phyloP scores from a whole-genome alignment of 2,797 vertebrate species.

The Pampus argenteus region DNA sequence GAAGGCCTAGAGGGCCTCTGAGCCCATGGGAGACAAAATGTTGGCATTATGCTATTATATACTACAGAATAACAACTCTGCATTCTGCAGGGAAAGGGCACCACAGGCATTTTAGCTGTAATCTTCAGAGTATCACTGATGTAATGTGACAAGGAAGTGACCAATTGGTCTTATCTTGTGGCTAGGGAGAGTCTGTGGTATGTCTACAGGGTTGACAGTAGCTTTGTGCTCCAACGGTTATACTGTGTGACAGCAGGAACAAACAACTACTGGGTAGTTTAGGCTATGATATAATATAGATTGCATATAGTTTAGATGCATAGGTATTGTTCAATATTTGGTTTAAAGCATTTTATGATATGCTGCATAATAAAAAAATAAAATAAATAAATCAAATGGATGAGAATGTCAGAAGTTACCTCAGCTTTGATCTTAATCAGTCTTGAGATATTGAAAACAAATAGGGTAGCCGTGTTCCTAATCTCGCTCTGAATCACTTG shows the following conservation, averaged over 20 bases:
- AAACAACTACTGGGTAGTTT: constrained; percentile 53
- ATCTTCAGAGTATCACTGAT: constrained; percentile 73
- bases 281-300: constrained; percentile 21
- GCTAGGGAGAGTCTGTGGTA: constrained; percentile 71
- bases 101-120: constrained; percentile 74
- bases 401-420: neutral
- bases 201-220: constrained; percentile 67
- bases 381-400: constrained; percentile 11
- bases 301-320: constrained; percentile 14
- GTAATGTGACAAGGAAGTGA: constrained; percentile 83
- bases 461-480: neutral
- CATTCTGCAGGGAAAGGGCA: constrained; percentile 63
- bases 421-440: constrained; percentile 9
- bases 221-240: constrained; percentile 63
- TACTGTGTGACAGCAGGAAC: constrained; percentile 62
- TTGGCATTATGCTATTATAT: constrained; percentile 61
- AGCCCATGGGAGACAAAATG: constrained; percentile 39
- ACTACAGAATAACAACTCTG: constrained; percentile 53
- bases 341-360: neutral
- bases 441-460: neutral
- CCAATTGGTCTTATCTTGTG: constrained; percentile 78
- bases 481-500: neutral
- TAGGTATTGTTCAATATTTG: constrained; percentile 14
- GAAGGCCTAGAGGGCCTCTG: constrained; percentile 31
- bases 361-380: too few relatives aligned